Evolutionary conservation across 2,113 vertebrate species (phyloP), one percentile per base, ranked within the genome.

Genomic region (Notechis scutatus): DNA sequence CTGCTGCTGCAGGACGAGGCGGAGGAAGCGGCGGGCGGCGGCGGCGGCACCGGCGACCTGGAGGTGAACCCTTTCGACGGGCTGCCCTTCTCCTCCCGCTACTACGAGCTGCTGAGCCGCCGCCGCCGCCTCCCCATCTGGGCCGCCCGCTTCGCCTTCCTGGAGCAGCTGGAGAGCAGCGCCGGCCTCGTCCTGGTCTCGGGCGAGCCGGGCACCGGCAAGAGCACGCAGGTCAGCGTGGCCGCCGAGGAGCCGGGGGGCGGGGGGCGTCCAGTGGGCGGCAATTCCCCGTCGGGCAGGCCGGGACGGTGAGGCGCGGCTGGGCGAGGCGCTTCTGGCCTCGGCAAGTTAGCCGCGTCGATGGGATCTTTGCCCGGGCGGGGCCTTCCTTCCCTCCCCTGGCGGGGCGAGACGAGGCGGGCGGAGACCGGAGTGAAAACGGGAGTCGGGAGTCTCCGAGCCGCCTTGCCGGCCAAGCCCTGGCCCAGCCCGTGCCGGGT

Each of bases 31-130:
- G 95, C 97, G 92, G 97, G 98, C 96, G 95, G 94, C 0, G 87
- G 45, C 45, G 45, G 45, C 45, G 45, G 6, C 47, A 5, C 7
- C 47, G 47, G 57, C 0, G 99, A 99, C 92, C 96, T 99, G 96
- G 99, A 99, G 95, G 98, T 99, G 95, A 99, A 99, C 96, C 99
- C 99, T 0, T 99, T 99, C 11, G 99, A 99, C 0, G 98, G 99
- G 50, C 97, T 99, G 92, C 99, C 99, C 74, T 99, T 98, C 94
- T 99, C 99, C 1, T 99, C 99, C 0, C 98, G 98, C 0, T 99
- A 99, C 97, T 99, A 99, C 11, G 90, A 98, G 92, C 97, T 99
- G 45, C 97, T 99, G 96, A 97, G 98, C 93, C 97, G 98, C 97
- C 97, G 99, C 42, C 96, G 96, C 24, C 91, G 85, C 64, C 97